Percentiles rank a stretch among this genome's conserved stretches.
phyloP scores from a whole-genome alignment of 2,888 invertebrate genomes.

The Drymonia ruficornis region DNA sequence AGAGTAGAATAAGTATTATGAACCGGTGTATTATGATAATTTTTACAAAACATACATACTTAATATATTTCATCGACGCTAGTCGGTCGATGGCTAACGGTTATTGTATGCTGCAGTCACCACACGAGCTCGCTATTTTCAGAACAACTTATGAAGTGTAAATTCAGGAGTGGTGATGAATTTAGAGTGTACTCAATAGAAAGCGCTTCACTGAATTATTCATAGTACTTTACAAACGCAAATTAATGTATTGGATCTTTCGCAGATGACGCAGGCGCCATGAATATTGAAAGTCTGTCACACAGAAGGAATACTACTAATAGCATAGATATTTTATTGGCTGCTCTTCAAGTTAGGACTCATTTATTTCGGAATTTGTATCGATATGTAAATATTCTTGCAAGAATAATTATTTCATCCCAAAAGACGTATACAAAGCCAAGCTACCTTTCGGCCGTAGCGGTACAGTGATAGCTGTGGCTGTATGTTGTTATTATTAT shows the following conservation, averaged over 20 bases:
- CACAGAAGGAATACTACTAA: neutral
- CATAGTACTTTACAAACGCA: constrained; percentile 11
- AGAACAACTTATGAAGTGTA: constrained; percentile 23
- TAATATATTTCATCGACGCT: no score
- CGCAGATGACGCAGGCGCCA: neutral
- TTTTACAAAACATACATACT: no score
- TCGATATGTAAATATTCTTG: no score
- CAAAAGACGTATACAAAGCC: no score
- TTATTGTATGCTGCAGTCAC: no score
- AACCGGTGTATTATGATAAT: no score
- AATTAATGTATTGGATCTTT: constrained; percentile 2
- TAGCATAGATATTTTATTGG: neutral
- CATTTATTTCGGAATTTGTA: neutral
- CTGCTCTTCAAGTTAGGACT: constrained; percentile 5
- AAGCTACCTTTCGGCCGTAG: no score
- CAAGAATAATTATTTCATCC: no score
- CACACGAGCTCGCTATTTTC: constrained; percentile 1
- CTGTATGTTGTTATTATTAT: no score
- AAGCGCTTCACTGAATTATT: constrained; percentile 22
- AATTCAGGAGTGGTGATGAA: constrained; percentile 27
- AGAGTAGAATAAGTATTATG: no score
- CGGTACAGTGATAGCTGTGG: no score
- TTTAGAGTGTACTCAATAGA: constrained; percentile 14
- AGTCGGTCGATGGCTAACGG: neutral
- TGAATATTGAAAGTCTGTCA: neutral